These are phyloP conservation scores for Pyrochroa serraticornis DNA, from an alignment of 2,888 invertebrate species.

Conservation along the genomic window DNA sequence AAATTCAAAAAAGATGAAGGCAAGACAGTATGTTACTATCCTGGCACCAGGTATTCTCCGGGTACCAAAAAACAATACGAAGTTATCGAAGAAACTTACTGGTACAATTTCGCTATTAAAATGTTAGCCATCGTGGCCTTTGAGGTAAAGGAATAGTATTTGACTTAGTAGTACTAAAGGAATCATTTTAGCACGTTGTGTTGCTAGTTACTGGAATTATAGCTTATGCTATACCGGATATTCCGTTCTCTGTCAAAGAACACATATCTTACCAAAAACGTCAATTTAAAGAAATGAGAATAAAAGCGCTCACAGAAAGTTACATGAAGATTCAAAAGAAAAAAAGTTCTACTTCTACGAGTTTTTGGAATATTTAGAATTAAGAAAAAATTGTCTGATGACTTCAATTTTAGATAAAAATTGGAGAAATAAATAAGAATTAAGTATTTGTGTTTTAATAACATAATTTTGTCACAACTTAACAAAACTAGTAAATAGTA, in stretches of 20 bases:
- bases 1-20: constrained; percentile 5
- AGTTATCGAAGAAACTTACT: constrained; percentile 58
- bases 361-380: too few relatives aligned
- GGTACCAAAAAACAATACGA: constrained; percentile 47
- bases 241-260: constrained; percentile 58
- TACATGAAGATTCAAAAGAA: constrained; percentile 20
- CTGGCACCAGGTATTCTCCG: constrained; percentile 53
- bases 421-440: too few relatives aligned
- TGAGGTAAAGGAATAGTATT: constrained; percentile 55
- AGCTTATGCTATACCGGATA: constrained; percentile 66
- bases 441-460: too few relatives aligned
- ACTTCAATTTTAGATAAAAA: too few relatives aligned
- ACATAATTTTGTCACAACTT: too few relatives aligned
- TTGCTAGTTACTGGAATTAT: constrained; percentile 66
- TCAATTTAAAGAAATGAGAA: constrained; percentile 28
- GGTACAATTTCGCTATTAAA: constrained; percentile 63
- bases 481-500: too few relatives aligned
- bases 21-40: constrained; percentile 50
- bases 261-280: constrained; percentile 35
- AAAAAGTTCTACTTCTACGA: neutral
- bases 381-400: too few relatives aligned
- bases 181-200: constrained; percentile 60
- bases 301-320: constrained; percentile 22
- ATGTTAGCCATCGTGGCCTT: constrained; percentile 66
- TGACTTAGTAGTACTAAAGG: neutral